A percentile compares a stretch with the other conserved stretches of the same genome.
Evolutionary conservation across 1,140 invertebrate genomes (phyloP).

Genomic region (Archegozetes longisetosus): DNA sequence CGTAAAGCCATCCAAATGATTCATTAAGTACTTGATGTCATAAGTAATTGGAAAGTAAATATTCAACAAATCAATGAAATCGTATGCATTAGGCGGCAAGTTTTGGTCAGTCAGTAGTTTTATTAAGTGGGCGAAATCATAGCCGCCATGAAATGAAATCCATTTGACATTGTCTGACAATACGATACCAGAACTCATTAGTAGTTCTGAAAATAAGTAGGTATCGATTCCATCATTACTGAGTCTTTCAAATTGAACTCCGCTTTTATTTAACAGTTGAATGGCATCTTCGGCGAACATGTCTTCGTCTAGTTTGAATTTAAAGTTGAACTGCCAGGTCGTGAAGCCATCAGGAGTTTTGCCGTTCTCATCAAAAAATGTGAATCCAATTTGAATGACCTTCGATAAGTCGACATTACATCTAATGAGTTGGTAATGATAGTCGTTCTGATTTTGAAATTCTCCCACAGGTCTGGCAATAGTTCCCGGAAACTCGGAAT

Average conservation of each 20-base stretch:
- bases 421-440: constrained; percentile 85
- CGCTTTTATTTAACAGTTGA: constrained; percentile 84
- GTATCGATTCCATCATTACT: constrained; percentile 95
- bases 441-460: constrained; percentile 83
- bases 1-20: constrained; percentile 34
- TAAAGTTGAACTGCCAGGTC: constrained; percentile 44
- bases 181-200: constrained; percentile 92
- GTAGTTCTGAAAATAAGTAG: constrained; percentile 83
- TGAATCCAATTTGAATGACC: constrained; percentile 87
- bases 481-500: constrained; percentile 97
- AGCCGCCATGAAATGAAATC: constrained; percentile 90
- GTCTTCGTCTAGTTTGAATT: constrained; percentile 60
- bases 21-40: constrained; percentile 97
- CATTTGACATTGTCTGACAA: constrained; percentile 89
- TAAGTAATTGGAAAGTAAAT: constrained; percentile 93
- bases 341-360: constrained; percentile 30
- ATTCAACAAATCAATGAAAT: constrained; percentile 83
- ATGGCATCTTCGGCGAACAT: constrained; percentile 98
- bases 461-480: constrained; percentile 92
- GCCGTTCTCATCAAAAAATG: constrained; percentile 45
- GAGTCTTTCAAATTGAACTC: constrained; percentile 92
- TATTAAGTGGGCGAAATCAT: constrained; percentile 96
- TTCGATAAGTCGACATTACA: constrained; percentile 89
- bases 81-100: constrained; percentile 74
- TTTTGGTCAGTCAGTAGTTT: constrained; percentile 82